phyloP scores from a whole-genome alignment of 2,113 vertebrate genomes.

The Cnemophilus loriae region DNA sequence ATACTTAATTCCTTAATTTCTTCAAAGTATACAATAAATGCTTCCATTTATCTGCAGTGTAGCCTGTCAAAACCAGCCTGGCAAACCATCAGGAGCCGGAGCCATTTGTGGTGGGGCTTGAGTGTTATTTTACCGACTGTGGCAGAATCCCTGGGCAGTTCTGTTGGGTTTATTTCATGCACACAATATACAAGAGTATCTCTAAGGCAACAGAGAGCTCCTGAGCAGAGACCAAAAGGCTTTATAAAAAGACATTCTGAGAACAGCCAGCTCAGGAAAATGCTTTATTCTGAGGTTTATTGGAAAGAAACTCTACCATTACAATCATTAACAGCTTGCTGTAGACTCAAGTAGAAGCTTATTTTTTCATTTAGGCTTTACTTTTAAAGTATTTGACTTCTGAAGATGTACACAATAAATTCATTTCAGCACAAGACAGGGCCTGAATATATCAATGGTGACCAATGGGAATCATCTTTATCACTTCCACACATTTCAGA shows the following conservation, averaged over 20 bases:
- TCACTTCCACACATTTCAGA: neutral
- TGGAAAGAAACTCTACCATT: neutral
- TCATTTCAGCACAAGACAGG: neutral
- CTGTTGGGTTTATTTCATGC: neutral
- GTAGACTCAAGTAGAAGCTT: neutral
- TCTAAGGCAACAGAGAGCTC: slow-evolving; percentile 54
- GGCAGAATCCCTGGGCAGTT: neutral
- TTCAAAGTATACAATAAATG: neutral
- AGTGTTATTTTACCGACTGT: neutral
- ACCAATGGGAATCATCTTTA: neutral
- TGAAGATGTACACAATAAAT: neutral
- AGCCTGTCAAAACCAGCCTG: neutral
- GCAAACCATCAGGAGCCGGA: neutral
- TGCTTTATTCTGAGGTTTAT: neutral
- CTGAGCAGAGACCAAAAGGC: slow-evolving; percentile 11
- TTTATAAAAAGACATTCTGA: neutral
- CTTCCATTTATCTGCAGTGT: neutral
- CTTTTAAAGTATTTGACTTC: neutral
- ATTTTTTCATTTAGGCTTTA: neutral
- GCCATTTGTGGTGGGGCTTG: neutral
- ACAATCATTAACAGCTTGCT: neutral
- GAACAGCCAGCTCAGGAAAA: slow-evolving; percentile 4
- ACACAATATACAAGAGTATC: slow-evolving; percentile 26
- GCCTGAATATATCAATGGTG: neutral
- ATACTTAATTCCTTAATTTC: neutral